Conservation (phyloP, 2,113 vertebrate genomes). For the Cheirogaleus medius region DNA sequence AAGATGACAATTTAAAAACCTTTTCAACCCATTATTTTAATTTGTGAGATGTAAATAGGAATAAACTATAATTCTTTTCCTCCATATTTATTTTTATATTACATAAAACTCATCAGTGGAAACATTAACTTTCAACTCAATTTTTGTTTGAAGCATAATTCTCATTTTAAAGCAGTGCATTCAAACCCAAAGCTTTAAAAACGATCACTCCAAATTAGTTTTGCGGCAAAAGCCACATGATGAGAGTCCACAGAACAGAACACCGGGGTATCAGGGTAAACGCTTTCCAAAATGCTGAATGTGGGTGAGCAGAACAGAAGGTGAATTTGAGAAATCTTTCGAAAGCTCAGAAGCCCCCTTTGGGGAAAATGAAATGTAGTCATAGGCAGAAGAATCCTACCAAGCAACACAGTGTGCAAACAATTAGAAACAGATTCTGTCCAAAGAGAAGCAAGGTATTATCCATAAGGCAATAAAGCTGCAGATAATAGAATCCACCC, state of each 20-base stretch:
- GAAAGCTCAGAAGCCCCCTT: background rate
- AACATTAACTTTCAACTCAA: background rate
- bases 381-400: background rate
- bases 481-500: background rate
- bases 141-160: background rate
- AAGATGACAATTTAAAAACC: background rate
- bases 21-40: background rate
- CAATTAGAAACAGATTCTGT: conserved; percentile 52
- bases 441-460: conserved; percentile 34
- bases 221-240: background rate
- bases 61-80: background rate
- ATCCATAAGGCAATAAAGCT: background rate
- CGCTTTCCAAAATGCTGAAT: background rate
- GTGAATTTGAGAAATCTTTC: conserved; percentile 18
- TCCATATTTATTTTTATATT: background rate
- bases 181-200: background rate
- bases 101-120: background rate
- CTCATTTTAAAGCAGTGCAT: background rate
- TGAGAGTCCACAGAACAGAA: background rate
- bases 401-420: background rate
- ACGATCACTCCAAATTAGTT: background rate
- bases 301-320: background rate
- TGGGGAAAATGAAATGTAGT: conserved; percentile 16
- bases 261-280: background rate
- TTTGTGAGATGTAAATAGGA: background rate